Evolutionary conservation across 2,888 invertebrate species (phyloP).

Genomic region (Acrobasis consociella): DNA sequence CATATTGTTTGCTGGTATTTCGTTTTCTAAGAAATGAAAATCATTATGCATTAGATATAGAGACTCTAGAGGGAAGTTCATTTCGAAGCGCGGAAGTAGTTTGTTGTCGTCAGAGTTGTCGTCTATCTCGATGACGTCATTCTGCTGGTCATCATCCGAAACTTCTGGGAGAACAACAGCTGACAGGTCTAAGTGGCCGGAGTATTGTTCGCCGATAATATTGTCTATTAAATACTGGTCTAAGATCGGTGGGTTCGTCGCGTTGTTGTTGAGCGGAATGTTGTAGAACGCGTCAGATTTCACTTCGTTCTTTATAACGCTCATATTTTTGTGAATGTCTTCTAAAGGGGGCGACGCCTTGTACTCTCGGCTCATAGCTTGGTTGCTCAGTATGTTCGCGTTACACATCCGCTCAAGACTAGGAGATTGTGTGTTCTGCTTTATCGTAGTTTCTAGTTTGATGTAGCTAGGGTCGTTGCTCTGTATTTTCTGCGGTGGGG

Average conservation of each 20-base stretch:
- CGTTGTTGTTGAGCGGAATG: slow-evolving; percentile 55
- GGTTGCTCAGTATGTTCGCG: slow-evolving; percentile 62
- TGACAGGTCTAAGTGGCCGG: slow-evolving; percentile 64
- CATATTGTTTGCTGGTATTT: slow-evolving; percentile 53
- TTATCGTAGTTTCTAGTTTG: slow-evolving; percentile 73
- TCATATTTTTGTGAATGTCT: slow-evolving; percentile 74
- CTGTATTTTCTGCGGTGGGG: slow-evolving; percentile 67
- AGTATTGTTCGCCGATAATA: slow-evolving; percentile 70
- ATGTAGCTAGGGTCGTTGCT: slow-evolving; percentile 73
- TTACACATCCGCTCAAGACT: slow-evolving; percentile 74
- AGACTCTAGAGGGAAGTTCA: slow-evolving; percentile 71
- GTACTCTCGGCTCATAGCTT: slow-evolving; percentile 63
- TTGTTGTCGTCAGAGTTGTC: slow-evolving; percentile 77
- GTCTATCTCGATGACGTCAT: slow-evolving; percentile 75
- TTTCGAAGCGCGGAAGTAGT: slow-evolving; percentile 67
- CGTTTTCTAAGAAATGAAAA: slow-evolving; percentile 72
- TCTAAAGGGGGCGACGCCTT: slow-evolving; percentile 75
- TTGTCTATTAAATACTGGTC: slow-evolving; percentile 74
- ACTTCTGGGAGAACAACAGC: slow-evolving; percentile 61
- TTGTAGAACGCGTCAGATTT: slow-evolving; percentile 72
- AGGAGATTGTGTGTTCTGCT: slow-evolving; percentile 75
- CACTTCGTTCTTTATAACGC: slow-evolving; percentile 73
- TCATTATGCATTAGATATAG: slow-evolving; percentile 74
- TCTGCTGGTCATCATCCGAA: slow-evolving; percentile 56
- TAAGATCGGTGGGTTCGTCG: slow-evolving; percentile 61